Evolutionary conservation across 2,113 vertebrate species (phyloP), one percentile per base, ranked within the genome.

Genomic region (Gnathonemus longibarbis): DNA sequence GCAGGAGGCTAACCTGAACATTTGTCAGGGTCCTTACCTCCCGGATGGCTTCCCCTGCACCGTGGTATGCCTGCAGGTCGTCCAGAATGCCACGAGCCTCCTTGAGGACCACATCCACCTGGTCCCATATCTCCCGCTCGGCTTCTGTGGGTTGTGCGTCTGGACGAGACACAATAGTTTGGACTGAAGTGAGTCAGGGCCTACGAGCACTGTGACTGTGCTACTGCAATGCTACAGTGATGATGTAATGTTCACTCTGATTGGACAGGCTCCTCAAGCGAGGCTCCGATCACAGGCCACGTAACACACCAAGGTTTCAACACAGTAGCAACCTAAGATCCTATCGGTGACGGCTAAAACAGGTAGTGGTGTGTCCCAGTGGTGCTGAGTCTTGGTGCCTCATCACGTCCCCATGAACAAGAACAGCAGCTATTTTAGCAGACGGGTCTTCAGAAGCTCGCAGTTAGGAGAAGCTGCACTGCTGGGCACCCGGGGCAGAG

Each of bases 11-110:
- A 80, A 83, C 31, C n/a, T 15, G 74, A 84, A 46, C n/a, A 77
- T 39, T 3, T 27, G 21, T 17, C 49, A 21, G 50, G 39, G 17
- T 1, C 0, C 45, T 19, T 95, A 97, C 98, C 98, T 98, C 97
- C 95, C 98, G 96, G 91, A 99, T 99, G 94, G 98, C 97, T 92
- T 98, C 97, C 91, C 98, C 98, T 11, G 98, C 98, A 95, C 98
- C 98, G 94, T 96, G 96, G 94, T 99, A 99, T 1, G 97, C 95
- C 93, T 99, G 98, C 93, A 99, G 97, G 92, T 99, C 97, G 53
- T 98, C 96, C 94, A 99, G 96, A 93, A 99, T 96, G 91, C 96
- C 96, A 96, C 95, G 96, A 89, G 97, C 97, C 96, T 99, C 98
- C 95, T 95, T 97, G 94, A 99, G 96, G 27, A 99, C 97, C 96